A percentile compares a stretch with the other conserved stretches of the same genome.
Evolutionary conservation across 1,140 invertebrate species (phyloP).

Genomic region (Platyscapa corneri): DNA sequence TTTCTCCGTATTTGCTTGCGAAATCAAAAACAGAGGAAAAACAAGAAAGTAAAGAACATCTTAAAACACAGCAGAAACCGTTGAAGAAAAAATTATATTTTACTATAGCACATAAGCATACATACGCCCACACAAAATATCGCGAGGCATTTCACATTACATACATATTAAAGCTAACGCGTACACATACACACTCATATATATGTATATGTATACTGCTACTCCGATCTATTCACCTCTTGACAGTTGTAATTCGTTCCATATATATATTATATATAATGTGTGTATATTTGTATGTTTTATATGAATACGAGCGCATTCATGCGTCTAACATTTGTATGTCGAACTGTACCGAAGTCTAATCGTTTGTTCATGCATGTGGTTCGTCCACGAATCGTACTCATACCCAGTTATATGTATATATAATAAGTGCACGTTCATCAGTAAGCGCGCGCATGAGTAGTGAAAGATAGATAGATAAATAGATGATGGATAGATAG

Average conservation of each 20-base stretch:
- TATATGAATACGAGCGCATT: not conserved
- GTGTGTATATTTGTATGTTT: not conserved
- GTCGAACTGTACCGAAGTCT: too few species aligned
- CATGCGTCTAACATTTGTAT: too few species aligned
- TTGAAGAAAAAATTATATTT: not conserved
- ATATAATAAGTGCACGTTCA: not conserved
- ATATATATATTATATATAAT: not conserved
- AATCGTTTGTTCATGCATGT: too few species aligned
- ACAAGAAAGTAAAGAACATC: not conserved
- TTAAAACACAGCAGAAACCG: not conserved
- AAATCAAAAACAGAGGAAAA: not conserved
- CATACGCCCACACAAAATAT: not conserved
- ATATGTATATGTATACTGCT: too few species aligned
- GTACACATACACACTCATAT: too few species aligned
- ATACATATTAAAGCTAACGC: not conserved
- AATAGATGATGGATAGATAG: not conserved
- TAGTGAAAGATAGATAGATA: not conserved
- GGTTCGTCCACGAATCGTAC: too few species aligned
- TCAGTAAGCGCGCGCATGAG: constrained; percentile 1
- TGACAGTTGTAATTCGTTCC: not conserved
- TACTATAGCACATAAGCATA: not conserved
- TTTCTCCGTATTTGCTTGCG: not conserved
- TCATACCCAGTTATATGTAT: too few species aligned
- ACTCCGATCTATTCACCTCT: not conserved
- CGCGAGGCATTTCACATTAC: not conserved